These are phyloP conservation scores for Noctua fimbriata DNA, from an alignment of 2,888 invertebrate species.

Conservation along the genomic window DNA sequence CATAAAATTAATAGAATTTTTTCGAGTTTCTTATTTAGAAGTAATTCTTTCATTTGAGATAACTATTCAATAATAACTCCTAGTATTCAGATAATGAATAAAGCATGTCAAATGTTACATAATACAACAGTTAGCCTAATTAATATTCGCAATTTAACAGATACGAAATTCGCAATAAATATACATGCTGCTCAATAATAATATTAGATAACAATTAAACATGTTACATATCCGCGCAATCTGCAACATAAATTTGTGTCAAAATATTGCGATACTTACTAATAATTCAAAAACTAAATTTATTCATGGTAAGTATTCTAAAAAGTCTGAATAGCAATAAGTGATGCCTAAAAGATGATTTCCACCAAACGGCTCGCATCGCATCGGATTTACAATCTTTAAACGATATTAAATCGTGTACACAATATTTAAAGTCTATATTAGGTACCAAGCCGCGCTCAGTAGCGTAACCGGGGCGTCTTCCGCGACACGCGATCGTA, in stretches of 20 bases:
- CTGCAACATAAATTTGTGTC: not conserved
- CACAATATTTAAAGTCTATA: no score
- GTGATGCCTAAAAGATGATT: not conserved
- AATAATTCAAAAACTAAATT: not conserved
- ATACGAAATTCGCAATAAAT: constrained; percentile 29
- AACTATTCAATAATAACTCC: not conserved
- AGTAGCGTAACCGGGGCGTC: no score
- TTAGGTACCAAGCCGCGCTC: no score
- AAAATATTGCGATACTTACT: not conserved
- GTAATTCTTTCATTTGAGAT: not conserved
- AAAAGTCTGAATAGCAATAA: not conserved
- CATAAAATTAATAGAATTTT: constrained; percentile 13
- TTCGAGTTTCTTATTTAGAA: not conserved
- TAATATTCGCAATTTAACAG: constrained; percentile 34
- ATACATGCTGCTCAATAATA: constrained; percentile 24
- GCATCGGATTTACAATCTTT: no score
- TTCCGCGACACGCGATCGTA: no score
- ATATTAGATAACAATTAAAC: constrained; percentile 19
- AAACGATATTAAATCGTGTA: no score
- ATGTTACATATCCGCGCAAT: not conserved
- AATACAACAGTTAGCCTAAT: constrained; percentile 33
- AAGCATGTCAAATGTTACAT: constrained; percentile 23
- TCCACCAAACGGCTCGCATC: no score
- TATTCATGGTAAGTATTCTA: not conserved
- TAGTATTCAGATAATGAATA: not conserved